A percentile compares a stretch with the other conserved stretches of the same genome.
Conservation (phyloP, 2,113 vertebrate genomes). For the human region DNA sequence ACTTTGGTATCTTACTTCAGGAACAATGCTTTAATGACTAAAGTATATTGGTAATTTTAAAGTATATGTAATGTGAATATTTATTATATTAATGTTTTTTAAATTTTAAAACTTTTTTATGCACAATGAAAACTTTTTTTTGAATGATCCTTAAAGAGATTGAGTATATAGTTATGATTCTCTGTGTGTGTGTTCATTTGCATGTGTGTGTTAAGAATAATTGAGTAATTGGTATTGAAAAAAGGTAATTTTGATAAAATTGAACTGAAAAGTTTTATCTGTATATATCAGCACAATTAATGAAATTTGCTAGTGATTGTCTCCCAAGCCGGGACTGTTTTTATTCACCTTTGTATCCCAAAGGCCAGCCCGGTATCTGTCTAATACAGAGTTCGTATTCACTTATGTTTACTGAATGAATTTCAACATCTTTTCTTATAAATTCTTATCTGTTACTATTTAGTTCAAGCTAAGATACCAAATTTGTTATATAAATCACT, state of each 20-base stretch:
- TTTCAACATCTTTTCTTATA: constrained; percentile 13
- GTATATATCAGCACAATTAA: not conserved
- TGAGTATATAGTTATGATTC: not conserved
- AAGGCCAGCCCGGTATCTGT: not conserved
- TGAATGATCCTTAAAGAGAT: constrained; percentile 1
- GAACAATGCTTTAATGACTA: not conserved
- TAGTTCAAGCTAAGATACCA: not conserved
- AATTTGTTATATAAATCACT: constrained; percentile 2
- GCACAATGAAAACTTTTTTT: not conserved
- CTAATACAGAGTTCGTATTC: not conserved
- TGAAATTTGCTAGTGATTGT: not conserved
- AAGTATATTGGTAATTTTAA: constrained; percentile 27
- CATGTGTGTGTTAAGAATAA: not conserved
- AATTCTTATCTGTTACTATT: not conserved
- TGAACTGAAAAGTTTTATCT: not conserved
- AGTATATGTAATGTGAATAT: not conserved
- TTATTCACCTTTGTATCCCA: not conserved
- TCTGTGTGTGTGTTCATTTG: not conserved
- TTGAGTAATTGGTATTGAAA: not conserved
- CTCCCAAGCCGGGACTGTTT: not conserved
- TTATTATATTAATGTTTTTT: not conserved
- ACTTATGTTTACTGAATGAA: not conserved
- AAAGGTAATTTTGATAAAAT: constrained; percentile 22
- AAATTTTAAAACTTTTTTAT: constrained; percentile 40
- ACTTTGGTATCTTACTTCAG: constrained; percentile 57